A percentile compares a stretch with the other conserved stretches of the same genome.
Conservation (phyloP, 2,888 invertebrate species). For the Machimus rusticus region DNA sequence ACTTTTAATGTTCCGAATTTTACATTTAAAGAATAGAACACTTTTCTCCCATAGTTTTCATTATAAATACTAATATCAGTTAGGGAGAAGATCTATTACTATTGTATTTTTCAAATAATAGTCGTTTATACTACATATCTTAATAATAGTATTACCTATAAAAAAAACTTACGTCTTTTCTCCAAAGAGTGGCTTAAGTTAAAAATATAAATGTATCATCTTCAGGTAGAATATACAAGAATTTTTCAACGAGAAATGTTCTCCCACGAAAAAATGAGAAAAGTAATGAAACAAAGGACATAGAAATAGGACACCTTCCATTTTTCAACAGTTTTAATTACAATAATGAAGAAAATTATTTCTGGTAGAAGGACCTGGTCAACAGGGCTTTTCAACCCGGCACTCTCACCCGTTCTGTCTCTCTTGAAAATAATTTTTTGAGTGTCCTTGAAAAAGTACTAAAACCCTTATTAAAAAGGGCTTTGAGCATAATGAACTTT, state of each 20-base stretch:
- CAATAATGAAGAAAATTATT: conserved; percentile 35
- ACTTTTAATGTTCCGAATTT: no score
- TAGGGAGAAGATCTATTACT: no score
- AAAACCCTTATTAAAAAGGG: conserved; percentile 47
- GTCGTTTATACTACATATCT: no score
- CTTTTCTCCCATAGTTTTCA: no score
- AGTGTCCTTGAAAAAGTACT: conserved; percentile 46
- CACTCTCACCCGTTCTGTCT: neutral
- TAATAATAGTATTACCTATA: no score
- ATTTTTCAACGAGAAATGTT: neutral
- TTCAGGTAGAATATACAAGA: neutral
- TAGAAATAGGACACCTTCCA: neutral
- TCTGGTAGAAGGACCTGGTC: conserved; percentile 15
- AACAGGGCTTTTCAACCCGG: neutral
- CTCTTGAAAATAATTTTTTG: conserved; percentile 45
- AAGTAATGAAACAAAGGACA: neutral
- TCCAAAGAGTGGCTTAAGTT: neutral
- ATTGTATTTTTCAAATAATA: no score
- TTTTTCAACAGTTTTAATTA: conserved; percentile 31
- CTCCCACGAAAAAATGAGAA: neutral
- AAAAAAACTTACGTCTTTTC: no score
- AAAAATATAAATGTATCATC: neutral
- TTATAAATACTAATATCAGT: no score
- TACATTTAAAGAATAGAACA: no score
- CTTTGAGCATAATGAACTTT: conserved; percentile 47